phyloP scores from a whole-genome alignment of 2,797 vertebrate genomes.

The Pagetopsis macropterus region DNA sequence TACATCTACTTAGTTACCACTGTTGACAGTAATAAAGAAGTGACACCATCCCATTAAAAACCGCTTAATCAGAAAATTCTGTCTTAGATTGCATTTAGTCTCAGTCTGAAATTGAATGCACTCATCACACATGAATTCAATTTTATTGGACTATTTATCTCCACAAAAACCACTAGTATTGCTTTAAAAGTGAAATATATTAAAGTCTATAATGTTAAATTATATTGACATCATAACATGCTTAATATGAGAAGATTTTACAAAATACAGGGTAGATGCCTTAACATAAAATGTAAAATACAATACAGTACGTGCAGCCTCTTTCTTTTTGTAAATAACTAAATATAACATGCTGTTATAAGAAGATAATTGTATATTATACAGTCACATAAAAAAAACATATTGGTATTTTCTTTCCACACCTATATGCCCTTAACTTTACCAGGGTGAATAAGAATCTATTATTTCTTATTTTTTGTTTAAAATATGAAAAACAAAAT shows the following conservation, averaged over 20 bases:
- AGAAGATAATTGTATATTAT: constrained; percentile 15
- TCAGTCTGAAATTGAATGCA: not conserved
- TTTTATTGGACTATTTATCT: constrained; percentile 55
- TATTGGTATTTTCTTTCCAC: not conserved
- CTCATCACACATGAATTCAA: constrained; percentile 18
- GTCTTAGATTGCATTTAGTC: not conserved
- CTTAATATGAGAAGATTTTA: constrained; percentile 53
- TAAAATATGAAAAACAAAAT: not conserved
- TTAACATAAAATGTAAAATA: constrained; percentile 14
- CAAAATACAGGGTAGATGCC: constrained; percentile 45
- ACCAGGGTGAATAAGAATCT: not conserved
- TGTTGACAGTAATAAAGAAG: too few relatives aligned
- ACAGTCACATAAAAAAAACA: constrained; percentile 5
- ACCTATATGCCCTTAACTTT: not conserved
- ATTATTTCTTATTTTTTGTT: constrained; percentile 8
- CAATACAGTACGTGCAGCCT: constrained; percentile 15
- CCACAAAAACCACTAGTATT: constrained; percentile 26
- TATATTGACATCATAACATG: constrained; percentile 66
- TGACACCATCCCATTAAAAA: not conserved
- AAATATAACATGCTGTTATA: constrained; percentile 41
- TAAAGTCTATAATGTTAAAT: constrained; percentile 80
- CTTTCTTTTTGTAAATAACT: constrained; percentile 1
- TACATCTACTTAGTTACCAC: too few relatives aligned
- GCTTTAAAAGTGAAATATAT: constrained; percentile 77
- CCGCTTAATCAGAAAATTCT: not conserved